These are phyloP conservation scores for Echiichthys vipera DNA, from an alignment of 2,797 vertebrate genomes.

Conservation along the genomic window DNA sequence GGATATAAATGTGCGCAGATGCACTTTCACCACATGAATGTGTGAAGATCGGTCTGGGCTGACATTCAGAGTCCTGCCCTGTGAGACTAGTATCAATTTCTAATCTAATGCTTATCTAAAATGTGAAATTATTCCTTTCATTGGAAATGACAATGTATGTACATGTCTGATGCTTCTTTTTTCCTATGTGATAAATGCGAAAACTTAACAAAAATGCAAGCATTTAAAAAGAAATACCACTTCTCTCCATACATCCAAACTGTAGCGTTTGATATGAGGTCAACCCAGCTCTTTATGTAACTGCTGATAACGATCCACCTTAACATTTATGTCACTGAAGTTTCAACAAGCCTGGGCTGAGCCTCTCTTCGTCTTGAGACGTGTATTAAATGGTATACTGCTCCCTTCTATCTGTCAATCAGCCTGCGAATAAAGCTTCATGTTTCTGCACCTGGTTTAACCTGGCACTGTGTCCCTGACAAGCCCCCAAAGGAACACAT, in stretches of 20 bases:
- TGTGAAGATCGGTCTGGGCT: neutral
- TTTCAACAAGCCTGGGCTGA: conserved; percentile 31
- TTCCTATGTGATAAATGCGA: neutral
- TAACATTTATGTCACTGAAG: neutral
- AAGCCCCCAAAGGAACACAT: conserved; percentile 50
- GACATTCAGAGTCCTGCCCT: neutral
- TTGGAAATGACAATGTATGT: neutral
- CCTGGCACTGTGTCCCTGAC: conserved; percentile 50
- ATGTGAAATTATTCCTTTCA: neutral
- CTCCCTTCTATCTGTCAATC: neutral
- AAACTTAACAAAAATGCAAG: neutral
- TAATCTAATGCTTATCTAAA: neutral
- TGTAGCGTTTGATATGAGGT: neutral
- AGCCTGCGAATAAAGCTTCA: neutral
- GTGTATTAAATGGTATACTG: neutral
- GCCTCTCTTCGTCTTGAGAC: neutral
- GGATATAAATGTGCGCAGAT: conserved; percentile 38
- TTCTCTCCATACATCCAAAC: neutral
- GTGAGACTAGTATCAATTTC: neutral
- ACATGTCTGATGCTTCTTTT: neutral
- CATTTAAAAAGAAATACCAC: neutral
- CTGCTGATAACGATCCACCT: neutral
- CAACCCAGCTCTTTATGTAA: neutral
- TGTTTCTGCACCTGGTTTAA: conserved; percentile 38
- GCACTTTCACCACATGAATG: conserved; percentile 21